phyloP scores from a whole-genome alignment of 2,113 vertebrate genomes.

The Rhinolophus sinicus region DNA sequence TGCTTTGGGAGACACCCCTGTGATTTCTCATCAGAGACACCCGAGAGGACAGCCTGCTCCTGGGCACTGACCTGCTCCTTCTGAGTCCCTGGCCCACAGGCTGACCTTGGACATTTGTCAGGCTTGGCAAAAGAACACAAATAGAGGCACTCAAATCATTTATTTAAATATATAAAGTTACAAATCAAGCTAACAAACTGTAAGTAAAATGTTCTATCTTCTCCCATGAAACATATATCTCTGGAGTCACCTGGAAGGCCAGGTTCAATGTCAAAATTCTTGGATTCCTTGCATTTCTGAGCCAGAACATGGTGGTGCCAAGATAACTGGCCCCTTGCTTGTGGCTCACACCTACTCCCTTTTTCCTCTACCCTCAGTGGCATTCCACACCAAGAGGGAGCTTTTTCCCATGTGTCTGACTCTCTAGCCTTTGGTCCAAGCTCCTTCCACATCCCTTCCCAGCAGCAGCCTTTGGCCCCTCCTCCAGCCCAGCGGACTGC shows the following conservation, averaged over 20 bases:
- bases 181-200: neutral
- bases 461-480: neutral
- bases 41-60: neutral
- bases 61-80: neutral
- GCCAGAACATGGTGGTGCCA: neutral
- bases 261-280: neutral
- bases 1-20: neutral
- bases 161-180: neutral
- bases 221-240: neutral
- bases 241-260: neutral
- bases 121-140: neutral
- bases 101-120: neutral
- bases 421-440: neutral
- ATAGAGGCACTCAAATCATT: neutral
- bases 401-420: neutral
- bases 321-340: neutral
- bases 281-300: neutral
- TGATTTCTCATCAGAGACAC: slow-evolving; percentile 11
- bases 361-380: neutral
- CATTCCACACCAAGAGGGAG: neutral
- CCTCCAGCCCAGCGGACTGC: no score
- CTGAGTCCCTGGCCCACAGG: neutral
- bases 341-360: neutral
- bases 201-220: neutral
- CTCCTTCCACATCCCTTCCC: neutral